Percentiles rank a stretch among this genome's conserved stretches.
Conservation (phyloP, 2,113 vertebrate genomes). For the Pongo abelii region DNA sequence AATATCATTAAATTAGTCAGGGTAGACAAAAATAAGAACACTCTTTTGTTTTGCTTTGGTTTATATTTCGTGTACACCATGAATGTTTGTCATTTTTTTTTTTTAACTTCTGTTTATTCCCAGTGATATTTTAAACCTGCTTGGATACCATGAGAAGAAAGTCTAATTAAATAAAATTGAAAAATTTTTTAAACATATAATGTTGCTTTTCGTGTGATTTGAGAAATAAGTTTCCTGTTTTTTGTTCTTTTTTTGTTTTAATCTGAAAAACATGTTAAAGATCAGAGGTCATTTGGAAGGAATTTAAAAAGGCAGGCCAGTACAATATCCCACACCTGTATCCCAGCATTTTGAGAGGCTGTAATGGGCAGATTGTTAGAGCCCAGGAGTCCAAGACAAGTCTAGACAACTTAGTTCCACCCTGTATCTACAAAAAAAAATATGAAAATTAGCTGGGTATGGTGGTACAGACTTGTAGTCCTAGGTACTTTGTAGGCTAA, state of each 20-base stretch:
- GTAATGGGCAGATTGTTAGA: too few species aligned
- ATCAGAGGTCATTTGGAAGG: too few species aligned
- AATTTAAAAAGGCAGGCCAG: too few species aligned
- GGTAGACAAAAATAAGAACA: neutral
- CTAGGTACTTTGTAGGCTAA: too few species aligned
- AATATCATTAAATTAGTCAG: neutral
- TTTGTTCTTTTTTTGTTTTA: neutral
- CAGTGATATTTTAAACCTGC: neutral
- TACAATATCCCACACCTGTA: too few species aligned
- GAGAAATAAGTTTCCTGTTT: neutral
- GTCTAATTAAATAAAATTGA: neutral
- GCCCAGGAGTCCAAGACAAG: too few species aligned
- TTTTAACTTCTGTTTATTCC: neutral
- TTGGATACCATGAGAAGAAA: neutral
- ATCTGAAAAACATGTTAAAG: neutral
- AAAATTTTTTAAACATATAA: neutral
- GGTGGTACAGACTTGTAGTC: too few species aligned
- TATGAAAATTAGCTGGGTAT: too few species aligned
- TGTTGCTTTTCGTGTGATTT: neutral
- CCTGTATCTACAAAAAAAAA: too few species aligned
- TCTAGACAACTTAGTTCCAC: too few species aligned
- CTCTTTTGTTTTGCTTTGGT: neutral
- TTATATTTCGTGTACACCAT: neutral
- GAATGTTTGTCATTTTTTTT: neutral
- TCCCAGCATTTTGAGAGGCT: too few species aligned